Evolutionary conservation across 53 echinoderm and acorn worm species (phyloP).

Genomic region (Astropecten irregularis): DNA sequence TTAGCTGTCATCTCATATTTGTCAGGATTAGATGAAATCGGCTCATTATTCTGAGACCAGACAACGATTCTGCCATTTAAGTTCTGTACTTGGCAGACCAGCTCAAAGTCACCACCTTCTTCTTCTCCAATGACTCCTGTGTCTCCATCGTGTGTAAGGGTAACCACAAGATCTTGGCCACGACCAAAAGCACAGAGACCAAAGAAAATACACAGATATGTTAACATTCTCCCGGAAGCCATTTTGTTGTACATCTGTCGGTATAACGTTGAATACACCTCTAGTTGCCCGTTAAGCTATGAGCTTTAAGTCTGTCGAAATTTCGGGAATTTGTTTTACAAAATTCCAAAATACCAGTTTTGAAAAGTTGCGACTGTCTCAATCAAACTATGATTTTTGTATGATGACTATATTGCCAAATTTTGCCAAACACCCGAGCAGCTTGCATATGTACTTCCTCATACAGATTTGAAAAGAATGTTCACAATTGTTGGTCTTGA

Average conservation of each 20-base stretch:
- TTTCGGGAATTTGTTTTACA: too few species aligned
- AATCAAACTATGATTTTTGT: too few species aligned
- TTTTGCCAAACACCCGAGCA: too few species aligned
- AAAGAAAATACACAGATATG: neutral
- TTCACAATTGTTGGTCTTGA: too few species aligned
- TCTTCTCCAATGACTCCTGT: neutral
- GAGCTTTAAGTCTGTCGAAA: too few species aligned
- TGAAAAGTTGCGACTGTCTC: too few species aligned
- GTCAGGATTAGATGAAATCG: neutral
- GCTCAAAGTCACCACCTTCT: neutral
- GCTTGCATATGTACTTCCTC: too few species aligned
- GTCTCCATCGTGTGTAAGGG: neutral
- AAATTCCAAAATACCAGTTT: too few species aligned
- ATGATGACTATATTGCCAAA: too few species aligned
- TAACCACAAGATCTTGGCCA: neutral
- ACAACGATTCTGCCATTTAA: neutral
- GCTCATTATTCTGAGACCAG: neutral
- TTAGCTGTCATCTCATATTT: conserved; percentile 9
- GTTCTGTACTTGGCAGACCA: conserved; percentile 16
- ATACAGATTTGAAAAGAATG: too few species aligned
- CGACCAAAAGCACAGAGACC: neutral
- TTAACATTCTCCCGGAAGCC: neutral
- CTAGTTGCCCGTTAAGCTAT: neutral
- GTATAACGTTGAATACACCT: neutral
- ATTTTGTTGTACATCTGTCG: neutral